Percentiles rank a stretch among this genome's conserved stretches.
These are phyloP conservation scores for Rhamphomyia laevipes DNA, from an alignment of 2,888 invertebrate species.

Conservation along the genomic window DNA sequence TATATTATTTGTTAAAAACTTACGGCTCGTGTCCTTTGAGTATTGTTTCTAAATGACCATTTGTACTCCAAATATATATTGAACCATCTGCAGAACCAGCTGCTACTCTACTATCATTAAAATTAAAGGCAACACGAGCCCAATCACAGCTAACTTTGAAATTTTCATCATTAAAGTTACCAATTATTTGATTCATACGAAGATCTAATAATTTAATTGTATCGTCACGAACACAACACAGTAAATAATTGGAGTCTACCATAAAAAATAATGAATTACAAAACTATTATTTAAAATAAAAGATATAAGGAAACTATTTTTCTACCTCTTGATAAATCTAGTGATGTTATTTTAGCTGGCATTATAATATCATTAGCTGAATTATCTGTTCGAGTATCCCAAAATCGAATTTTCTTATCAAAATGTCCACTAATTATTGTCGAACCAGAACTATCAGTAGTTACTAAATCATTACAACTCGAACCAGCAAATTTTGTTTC, in stretches of 20 bases:
- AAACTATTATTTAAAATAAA: not conserved
- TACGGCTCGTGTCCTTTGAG: conserved; percentile 67
- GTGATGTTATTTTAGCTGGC: conserved; percentile 88
- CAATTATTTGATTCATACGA: conserved; percentile 83
- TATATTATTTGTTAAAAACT: conserved; percentile 38
- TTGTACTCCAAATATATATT: conserved; percentile 82
- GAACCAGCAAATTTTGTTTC: conserved; percentile 94
- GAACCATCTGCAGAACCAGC: conserved; percentile 89
- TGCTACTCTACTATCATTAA: conserved; percentile 76
- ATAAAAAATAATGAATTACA: conserved; percentile 27
- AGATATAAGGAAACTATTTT: not conserved
- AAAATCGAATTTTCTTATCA: conserved; percentile 93
- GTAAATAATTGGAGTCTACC: conserved; percentile 76
- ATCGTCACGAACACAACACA: conserved; percentile 91
- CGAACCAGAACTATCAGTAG: conserved; percentile 68
- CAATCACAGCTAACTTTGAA: conserved; percentile 95
- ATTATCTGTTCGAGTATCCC: conserved; percentile 87
- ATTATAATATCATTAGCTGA: conserved; percentile 76
- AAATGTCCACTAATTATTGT: conserved; percentile 96
- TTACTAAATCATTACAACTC: conserved; percentile 92
- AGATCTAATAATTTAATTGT: conserved; percentile 89
- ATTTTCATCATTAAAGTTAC: conserved; percentile 78
- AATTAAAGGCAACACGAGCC: conserved; percentile 85
- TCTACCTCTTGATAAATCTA: conserved; percentile 81
- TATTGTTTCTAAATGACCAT: conserved; percentile 61